Evolutionary conservation across 92 coral and sea anemone species (phyloP).

Genomic region (Heliopora coerulea): DNA sequence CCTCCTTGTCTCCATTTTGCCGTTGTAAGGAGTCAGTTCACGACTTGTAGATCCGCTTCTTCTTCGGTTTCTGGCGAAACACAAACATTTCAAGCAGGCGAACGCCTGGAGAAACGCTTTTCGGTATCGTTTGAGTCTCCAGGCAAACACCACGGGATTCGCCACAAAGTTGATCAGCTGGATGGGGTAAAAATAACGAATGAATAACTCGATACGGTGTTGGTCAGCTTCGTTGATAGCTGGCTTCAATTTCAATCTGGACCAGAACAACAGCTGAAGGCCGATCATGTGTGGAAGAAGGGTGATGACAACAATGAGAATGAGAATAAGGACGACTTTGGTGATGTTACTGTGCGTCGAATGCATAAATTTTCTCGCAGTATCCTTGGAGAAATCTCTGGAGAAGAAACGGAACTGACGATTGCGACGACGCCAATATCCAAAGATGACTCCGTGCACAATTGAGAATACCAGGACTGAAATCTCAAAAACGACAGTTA

Average conservation of each 20-base stretch:
- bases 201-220: neutral
- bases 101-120: neutral
- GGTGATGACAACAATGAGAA: neutral
- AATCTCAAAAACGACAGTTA: conserved; percentile 8
- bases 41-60: neutral
- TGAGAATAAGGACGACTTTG: conserved; percentile 13
- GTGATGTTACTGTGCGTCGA: conserved; percentile 12
- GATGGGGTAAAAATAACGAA: conserved; percentile 19
- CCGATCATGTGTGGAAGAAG: conserved; percentile 28
- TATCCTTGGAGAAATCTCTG: conserved; percentile 10
- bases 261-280: neutral
- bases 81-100: neutral
- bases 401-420: neutral
- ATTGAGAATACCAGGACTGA: conserved; percentile 8
- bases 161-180: conserved; percentile 21
- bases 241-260: neutral
- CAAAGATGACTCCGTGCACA: neutral
- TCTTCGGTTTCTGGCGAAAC: neutral
- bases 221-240: neutral
- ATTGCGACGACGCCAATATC: conserved; percentile 2
- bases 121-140: conserved; percentile 22
- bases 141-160: conserved; percentile 26
- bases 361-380: neutral
- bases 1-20: too few species aligned
- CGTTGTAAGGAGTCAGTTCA: too few species aligned